Conservation (phyloP, 2,888 invertebrate genomes). For the Argynnis bischoffii region DNA sequence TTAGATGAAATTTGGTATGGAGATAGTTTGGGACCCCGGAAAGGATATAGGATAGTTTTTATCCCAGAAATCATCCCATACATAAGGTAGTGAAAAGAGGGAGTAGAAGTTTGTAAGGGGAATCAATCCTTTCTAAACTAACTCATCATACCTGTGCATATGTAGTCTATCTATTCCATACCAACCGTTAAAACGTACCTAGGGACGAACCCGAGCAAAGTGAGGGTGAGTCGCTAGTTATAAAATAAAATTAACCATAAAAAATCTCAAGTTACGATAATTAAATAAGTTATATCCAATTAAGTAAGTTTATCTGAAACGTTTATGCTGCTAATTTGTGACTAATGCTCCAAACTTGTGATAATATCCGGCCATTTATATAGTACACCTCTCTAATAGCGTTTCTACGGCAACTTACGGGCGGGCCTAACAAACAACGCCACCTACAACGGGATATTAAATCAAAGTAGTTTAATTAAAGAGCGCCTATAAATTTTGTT, state of each 20-base stretch:
- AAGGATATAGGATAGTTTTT: too few relatives aligned
- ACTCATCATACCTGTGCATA: too few relatives aligned
- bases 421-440: conserved; percentile 33
- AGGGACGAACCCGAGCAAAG: too few relatives aligned
- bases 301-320: conserved; percentile 21
- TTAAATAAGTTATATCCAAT: conserved; percentile 15
- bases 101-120: too few relatives aligned
- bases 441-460: conserved; percentile 35
- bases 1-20: too few relatives aligned
- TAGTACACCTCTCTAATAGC: conserved; percentile 36
- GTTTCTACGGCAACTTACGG: conserved; percentile 30
- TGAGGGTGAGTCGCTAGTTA: too few relatives aligned
- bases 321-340: conserved; percentile 27
- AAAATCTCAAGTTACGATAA: conserved; percentile 3
- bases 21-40: too few relatives aligned
- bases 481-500: conserved; percentile 31
- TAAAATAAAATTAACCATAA: conserved; percentile 7
- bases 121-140: too few relatives aligned
- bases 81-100: too few relatives aligned
- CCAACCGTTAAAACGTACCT: too few relatives aligned
- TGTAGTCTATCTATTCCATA: too few relatives aligned
- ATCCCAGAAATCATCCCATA: too few relatives aligned
- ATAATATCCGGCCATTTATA: conserved; percentile 40
- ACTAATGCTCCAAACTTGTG: conserved; percentile 39
- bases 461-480: conserved; percentile 38